Evolutionary conservation across 2,113 vertebrate species (phyloP), one percentile per base, ranked within the genome.

Genomic region (Nipponia nippon): DNA sequence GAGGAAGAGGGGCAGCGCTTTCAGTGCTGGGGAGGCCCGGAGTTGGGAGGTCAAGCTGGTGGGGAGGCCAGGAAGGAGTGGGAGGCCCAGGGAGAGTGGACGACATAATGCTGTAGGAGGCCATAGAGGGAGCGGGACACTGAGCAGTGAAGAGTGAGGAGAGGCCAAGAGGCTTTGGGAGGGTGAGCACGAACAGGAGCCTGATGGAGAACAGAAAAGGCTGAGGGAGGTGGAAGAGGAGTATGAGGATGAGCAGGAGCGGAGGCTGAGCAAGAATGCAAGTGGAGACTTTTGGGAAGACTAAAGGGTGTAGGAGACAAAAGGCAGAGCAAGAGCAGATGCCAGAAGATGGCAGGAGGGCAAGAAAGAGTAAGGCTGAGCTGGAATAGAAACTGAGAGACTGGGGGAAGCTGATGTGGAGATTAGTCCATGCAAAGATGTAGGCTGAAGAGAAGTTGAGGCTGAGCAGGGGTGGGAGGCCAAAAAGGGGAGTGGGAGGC

Each of bases 371-470:
- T 20, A 2, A n/a, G 19, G 38, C 32, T 2, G 13, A 49, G 61
- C 61, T 82, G 49, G 36, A 52, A 20, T 0, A 3, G 65, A n/a
- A 53, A 4, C 30, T 0, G 0, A 83, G 53, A 52, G 81, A 7
- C 10, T 6, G 11, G 26, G 23, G 17, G 36, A 76, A 59, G 71
- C 65, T 70, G 55, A 13, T 38, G 38, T 7, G 40, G 49, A 49
- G 55, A 12, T 75, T 1, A 6, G 30, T 9, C 23, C 15, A 0
- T 1, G 6, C 30, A 21, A 30, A 66, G 47, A 10, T 32, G 52
- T 18, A 65, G 38, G 42, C 30, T 1, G 6, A 36, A 11, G 47
- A 62, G 44, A 8, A 56, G 13, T 2, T 20, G 47, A 27, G 56
- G n/a, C 34, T 61, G 55, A 21, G 17, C 20, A 55, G 32, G 50